Conservation (phyloP, 2,888 invertebrate species). For the Criorhina ranunculi region DNA sequence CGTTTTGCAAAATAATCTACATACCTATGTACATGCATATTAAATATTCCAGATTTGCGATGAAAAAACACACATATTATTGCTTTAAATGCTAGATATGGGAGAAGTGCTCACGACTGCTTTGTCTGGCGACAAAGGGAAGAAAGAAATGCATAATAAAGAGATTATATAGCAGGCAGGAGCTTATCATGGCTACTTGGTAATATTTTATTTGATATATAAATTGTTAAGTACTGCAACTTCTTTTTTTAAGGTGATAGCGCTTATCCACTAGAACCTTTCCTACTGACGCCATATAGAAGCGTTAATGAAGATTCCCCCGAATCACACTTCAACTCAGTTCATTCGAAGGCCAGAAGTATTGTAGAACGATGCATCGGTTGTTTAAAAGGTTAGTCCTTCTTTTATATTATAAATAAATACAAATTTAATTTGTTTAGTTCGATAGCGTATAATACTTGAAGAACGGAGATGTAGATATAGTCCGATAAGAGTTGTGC, state of each 20-base stretch:
- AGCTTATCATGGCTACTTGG: too few relatives aligned
- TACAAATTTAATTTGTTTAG: neutral
- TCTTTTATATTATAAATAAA: neutral
- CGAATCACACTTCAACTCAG: neutral
- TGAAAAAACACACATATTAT: too few relatives aligned
- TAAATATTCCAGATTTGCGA: too few relatives aligned
- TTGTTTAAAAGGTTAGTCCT: slow-evolving; percentile 1
- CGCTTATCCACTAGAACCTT: neutral
- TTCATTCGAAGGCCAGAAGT: slow-evolving; percentile 17
- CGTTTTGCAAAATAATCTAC: slow-evolving; percentile 14
- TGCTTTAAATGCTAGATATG: too few relatives aligned
- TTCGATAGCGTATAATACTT: slow-evolving; percentile 13
- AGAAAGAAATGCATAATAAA: too few relatives aligned
- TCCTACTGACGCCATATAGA: slow-evolving; percentile 6
- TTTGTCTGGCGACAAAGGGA: too few relatives aligned
- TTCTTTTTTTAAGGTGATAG: too few relatives aligned
- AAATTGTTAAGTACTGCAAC: too few relatives aligned
- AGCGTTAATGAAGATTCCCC: slow-evolving; percentile 5
- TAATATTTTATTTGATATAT: too few relatives aligned
- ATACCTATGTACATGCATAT: neutral
- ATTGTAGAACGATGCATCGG: slow-evolving; percentile 18
- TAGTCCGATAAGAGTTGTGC: neutral
- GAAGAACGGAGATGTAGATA: neutral
- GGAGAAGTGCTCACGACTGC: too few relatives aligned
- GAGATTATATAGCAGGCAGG: too few relatives aligned